Evolutionary conservation across 1,140 invertebrate genomes (phyloP).

Genomic region (Atta colombica): DNA sequence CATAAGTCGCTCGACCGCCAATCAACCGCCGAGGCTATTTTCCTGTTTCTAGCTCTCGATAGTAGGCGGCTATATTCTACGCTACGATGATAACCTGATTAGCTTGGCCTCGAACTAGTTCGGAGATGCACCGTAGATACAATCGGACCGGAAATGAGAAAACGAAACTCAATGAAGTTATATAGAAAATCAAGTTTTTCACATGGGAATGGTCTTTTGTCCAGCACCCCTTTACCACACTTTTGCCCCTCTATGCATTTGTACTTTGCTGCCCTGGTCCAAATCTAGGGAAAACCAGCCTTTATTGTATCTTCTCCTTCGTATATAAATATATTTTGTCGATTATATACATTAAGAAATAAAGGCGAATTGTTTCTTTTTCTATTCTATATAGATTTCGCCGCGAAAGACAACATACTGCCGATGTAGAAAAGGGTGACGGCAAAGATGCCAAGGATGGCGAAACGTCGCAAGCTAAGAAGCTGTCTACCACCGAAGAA

Average conservation of each 20-base stretch:
- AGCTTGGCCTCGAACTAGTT: slow-evolving; percentile 36
- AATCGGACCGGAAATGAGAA: not conserved
- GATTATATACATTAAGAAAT: not conserved
- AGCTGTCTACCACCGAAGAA: slow-evolving; percentile 88
- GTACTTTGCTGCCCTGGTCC: slow-evolving; percentile 64
- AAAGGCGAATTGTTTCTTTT: slow-evolving; percentile 64
- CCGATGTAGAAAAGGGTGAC: slow-evolving; percentile 90
- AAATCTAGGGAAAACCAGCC: slow-evolving; percentile 72
- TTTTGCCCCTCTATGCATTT: slow-evolving; percentile 66
- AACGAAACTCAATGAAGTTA: slow-evolving; percentile 26
- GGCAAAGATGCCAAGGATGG: slow-evolving; percentile 85
- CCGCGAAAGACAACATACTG: slow-evolving; percentile 82
- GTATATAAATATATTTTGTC: slow-evolving; percentile 55
- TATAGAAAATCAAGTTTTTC: slow-evolving; percentile 43
- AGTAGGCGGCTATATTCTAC: slow-evolving; percentile 66
- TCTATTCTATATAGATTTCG: slow-evolving; percentile 82
- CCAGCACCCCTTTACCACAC: slow-evolving; percentile 42
- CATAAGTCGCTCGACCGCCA: slow-evolving; percentile 86
- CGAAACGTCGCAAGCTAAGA: slow-evolving; percentile 86
- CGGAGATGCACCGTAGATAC: slow-evolving; percentile 12
- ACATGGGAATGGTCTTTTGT: slow-evolving; percentile 46
- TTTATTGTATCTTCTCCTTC: slow-evolving; percentile 51
- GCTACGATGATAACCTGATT: slow-evolving; percentile 44
- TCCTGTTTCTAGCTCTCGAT: slow-evolving; percentile 79
- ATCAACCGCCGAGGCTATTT: slow-evolving; percentile 82